Evolutionary conservation across 1,140 invertebrate species (phyloP), one percentile per base, ranked within the genome.

Genomic region (Neoseiulus cucumeris): DNA sequence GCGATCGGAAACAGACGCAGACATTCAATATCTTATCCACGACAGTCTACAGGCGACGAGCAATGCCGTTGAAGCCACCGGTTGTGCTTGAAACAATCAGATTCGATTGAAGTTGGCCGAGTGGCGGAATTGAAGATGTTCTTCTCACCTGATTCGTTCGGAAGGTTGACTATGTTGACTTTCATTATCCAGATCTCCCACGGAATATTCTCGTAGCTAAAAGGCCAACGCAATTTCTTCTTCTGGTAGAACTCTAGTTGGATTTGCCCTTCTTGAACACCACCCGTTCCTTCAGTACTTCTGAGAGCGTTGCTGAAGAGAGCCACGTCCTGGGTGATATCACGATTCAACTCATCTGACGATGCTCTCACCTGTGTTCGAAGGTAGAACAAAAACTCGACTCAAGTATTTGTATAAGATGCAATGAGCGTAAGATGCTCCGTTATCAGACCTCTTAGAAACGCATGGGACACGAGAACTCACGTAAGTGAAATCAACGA

Each of bases 171-270:
- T 9, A 94, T 78, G 73, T 94, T 89, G 33, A 95, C 79, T 68
- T 87, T 84, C 0, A 97, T 82, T 22, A 89, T 94, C 93, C 92
- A 97, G 14, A 96, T 88, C 74, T 97, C 93, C 93, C 93, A 97
- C 0, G 92, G 89, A 71, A 91, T 89, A 72, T 85, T 87, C 72
- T 95, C 91, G 2, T 70, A 68, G 47, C 6, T 33, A 71, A 94
- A 91, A 7, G 85, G 83, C 89, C 91, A 95, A 55, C 86, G 82
- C 59, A 83, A 84, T 71, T 86, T 65, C 64, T 68, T 85, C 73
- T 86, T 89, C 73, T 93, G 88, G 78, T 89, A 95, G 79, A 97
- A 96, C 76, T 96, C 91, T 51, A 97, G 78, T 39, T 87, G 89
- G 69, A 97, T 95, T 76, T 94, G 86, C 1, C 87, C 87, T 1